A percentile compares a stretch with the other conserved stretches of the same genome.
Conservation (phyloP, 2,113 vertebrate genomes). For the Anthoscopus minutus region DNA sequence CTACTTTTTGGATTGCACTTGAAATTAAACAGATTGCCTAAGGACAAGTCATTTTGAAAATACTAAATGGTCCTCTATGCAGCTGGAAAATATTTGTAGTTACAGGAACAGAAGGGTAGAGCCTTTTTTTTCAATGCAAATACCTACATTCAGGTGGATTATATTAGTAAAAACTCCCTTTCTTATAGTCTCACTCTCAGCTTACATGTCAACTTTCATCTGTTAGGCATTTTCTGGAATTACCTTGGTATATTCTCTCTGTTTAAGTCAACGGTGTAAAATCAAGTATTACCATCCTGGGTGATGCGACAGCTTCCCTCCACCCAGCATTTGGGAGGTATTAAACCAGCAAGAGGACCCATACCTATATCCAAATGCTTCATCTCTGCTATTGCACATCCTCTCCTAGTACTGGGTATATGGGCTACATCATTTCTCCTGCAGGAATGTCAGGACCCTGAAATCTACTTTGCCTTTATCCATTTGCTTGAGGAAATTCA, state of each 20-base stretch:
- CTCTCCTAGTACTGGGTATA: not conserved
- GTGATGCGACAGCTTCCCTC: not conserved
- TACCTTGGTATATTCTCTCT: not conserved
- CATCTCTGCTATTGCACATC: not conserved
- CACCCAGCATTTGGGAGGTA: not conserved
- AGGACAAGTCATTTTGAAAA: conserved; percentile 4
- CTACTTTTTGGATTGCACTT: not conserved
- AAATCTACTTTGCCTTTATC: not conserved
- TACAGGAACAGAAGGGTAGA: not conserved
- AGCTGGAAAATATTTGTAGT: conserved; percentile 26
- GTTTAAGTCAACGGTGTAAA: not conserved
- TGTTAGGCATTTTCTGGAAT: not conserved
- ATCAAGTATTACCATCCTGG: not conserved
- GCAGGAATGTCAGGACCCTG: not conserved
- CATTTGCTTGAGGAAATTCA: not conserved
- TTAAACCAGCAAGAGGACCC: not conserved
- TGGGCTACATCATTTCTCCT: not conserved
- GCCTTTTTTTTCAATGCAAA: not conserved
- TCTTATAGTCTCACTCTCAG: not conserved
- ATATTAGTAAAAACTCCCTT: not conserved
- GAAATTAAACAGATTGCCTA: conserved; percentile 17
- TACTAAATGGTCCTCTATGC: not conserved
- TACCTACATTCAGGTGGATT: conserved; percentile 1
- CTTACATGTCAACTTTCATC: not conserved
- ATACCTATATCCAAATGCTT: not conserved